A percentile compares a stretch with the other conserved stretches of the same genome.
These are phyloP conservation scores for Sinella curviseta DNA, from an alignment of 1,140 invertebrate genomes.

Conservation along the genomic window DNA sequence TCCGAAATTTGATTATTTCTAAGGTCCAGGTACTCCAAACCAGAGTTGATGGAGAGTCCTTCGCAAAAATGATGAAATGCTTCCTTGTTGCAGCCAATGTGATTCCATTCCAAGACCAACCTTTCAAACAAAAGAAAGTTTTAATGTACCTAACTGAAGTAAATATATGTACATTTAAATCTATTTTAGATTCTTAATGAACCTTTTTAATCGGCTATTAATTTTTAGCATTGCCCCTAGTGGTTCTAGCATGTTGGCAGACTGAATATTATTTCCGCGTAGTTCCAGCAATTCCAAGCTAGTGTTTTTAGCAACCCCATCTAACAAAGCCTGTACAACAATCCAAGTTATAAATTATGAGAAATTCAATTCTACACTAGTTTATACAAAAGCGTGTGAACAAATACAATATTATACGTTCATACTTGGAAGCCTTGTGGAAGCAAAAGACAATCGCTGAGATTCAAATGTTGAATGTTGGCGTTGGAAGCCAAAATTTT, in stretches of 20 bases:
- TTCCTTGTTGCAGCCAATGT: conserved; percentile 52
- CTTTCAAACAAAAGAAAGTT: conserved; percentile 10
- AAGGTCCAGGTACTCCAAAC: conserved; percentile 55
- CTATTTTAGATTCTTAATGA: conserved; percentile 39
- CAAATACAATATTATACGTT: neutral
- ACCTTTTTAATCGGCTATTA: conserved; percentile 53
- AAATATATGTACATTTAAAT: conserved; percentile 8
- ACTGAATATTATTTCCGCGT: conserved; percentile 57
- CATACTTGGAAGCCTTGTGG: conserved; percentile 47
- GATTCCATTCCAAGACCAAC: conserved; percentile 56
- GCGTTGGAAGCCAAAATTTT: conserved; percentile 44
- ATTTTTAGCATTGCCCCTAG: conserved; percentile 53
- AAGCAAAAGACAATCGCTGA: conserved; percentile 47
- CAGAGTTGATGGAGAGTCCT: conserved; percentile 54
- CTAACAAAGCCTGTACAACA: conserved; percentile 46
- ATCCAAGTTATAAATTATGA: neutral
- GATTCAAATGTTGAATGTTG: conserved; percentile 40
- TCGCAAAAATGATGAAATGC: conserved; percentile 55
- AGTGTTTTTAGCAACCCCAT: conserved; percentile 53
- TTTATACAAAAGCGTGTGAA: neutral
- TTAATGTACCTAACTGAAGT: neutral
- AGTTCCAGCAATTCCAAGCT: conserved; percentile 53
- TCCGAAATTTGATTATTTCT: conserved; percentile 57
- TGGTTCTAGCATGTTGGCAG: conserved; percentile 50
- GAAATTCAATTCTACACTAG: neutral